A percentile compares a stretch with the other conserved stretches of the same genome.
phyloP scores from a whole-genome alignment of 2,797 vertebrate genomes.

The Hyperoplus lanceolatus region DNA sequence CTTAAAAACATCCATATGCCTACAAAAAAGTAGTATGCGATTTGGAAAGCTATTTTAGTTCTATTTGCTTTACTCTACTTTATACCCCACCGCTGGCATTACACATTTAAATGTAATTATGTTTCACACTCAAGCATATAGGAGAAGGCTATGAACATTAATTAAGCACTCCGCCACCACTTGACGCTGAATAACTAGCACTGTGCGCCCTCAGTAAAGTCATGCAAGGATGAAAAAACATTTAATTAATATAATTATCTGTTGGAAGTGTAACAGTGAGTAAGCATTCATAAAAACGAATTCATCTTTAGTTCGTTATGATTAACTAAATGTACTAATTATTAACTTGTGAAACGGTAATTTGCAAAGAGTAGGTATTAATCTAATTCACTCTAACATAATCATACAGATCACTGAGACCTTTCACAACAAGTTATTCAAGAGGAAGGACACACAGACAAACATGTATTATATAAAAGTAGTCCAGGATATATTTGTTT shows the following conservation, averaged over 20 bases:
- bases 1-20: too few relatives aligned
- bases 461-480: too few relatives aligned
- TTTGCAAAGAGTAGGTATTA: conserved; percentile 9
- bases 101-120: background rate
- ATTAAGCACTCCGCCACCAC: conserved; percentile 24
- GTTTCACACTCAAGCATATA: conserved; percentile 3
- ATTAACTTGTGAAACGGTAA: background rate
- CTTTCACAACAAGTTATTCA: too few relatives aligned
- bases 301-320: conserved; percentile 1
- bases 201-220: conserved; percentile 11
- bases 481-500: too few relatives aligned
- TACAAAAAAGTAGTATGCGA: too few relatives aligned
- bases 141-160: conserved; percentile 19
- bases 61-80: background rate
- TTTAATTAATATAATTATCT: conserved; percentile 18
- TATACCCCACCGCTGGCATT: background rate
- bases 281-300: conserved; percentile 2
- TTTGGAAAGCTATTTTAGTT: background rate
- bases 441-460: too few relatives aligned
- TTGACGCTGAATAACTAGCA: conserved; percentile 23
- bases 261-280: conserved; percentile 20
- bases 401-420: background rate
- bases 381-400: background rate
- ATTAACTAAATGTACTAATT: conserved; percentile 9
- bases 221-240: conserved; percentile 25